Base-by-base conservation (phyloP, 2,797 vertebrate species). In the Aphelocoma californica region DNA sequence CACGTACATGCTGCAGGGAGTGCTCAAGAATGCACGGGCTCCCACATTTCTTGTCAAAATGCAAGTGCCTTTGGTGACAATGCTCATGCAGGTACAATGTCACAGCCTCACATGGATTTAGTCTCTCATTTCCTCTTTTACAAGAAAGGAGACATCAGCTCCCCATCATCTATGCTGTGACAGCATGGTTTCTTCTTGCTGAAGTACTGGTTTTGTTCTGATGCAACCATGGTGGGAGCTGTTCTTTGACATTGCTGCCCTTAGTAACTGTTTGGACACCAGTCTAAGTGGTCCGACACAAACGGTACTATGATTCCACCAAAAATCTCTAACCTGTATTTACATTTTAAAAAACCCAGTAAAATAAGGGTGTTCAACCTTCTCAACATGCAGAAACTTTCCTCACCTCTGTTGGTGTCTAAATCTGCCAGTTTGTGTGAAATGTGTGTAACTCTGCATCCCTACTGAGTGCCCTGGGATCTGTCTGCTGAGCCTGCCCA, bases 1-100 rank as follows among this genome's bases (percentile, higher is more conserved):
- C 15, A 50, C 0, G 0, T 19, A 20, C 0, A 0, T 9, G 23
- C 47, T 58, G 19, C 24, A 77, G 34, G n/a, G 18, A 34, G 28
- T 6, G 13, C 44, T 81, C 45, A 26, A 28, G 65, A 54, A 6
- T 40, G 20, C 20, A 8, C 4, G 14, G 34, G 34, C 34, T 86
- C 32, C 5, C 7, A 4, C 8, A 15, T 4, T 53, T 44, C 17
- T 51, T 53, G 19, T 32, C 10, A 3, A 80, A 82, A 69, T 64
- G 18, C 14, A 79, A 72, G 19, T 75, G 67, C 44, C 57, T 62
- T 57, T 26, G 56, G 32, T 48, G 62, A 60, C 34, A 53, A 3
- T 21, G 36, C 9, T 60, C 10, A 3, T 16, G 12, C 26, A 61
- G 17, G 18, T 71, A 14, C 7, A 3, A 53, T 7, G 6, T 47